Conservation (phyloP, 2,888 invertebrate species). For the Aporophyla lueneburgensis region DNA sequence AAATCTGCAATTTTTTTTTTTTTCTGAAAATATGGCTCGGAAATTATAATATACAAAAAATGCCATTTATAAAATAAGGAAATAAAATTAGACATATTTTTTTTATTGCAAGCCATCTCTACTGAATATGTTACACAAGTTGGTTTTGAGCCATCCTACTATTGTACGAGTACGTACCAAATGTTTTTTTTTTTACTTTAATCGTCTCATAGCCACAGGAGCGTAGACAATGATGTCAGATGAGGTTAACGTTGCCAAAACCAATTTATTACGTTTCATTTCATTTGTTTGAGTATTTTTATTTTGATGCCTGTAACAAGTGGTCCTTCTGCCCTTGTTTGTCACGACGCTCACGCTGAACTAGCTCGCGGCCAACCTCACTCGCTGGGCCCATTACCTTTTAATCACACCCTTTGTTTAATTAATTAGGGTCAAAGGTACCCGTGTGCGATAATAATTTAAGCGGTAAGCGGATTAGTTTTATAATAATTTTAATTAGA, state of each 20-base stretch:
- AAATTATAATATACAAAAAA: too few relatives aligned
- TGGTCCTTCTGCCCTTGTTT: slow-evolving; percentile 31
- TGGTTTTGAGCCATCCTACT: too few relatives aligned
- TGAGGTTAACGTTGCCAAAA: background rate
- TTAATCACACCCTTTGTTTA: slow-evolving; percentile 81
- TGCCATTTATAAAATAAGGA: too few relatives aligned
- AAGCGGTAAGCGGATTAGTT: slow-evolving; percentile 79
- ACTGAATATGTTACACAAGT: too few relatives aligned
- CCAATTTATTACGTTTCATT: background rate
- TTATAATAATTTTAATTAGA: slow-evolving; percentile 80
- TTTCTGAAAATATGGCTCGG: too few relatives aligned
- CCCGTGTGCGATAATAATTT: slow-evolving; percentile 74
- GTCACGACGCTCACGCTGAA: background rate
- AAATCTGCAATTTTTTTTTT: too few relatives aligned
- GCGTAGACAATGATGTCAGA: too few relatives aligned
- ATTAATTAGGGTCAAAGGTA: slow-evolving; percentile 86
- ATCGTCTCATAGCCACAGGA: too few relatives aligned
- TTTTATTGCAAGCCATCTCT: too few relatives aligned
- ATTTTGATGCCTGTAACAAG: background rate
- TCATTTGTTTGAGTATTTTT: background rate
- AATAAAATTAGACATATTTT: too few relatives aligned
- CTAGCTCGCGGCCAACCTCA: slow-evolving; percentile 72
- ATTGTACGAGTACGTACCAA: too few relatives aligned
- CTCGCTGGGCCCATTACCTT: slow-evolving; percentile 82
- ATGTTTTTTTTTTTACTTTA: too few relatives aligned